These are phyloP conservation scores for Tetragnatha montana DNA, from an alignment of 2,888 invertebrate species.

Conservation along the genomic window DNA sequence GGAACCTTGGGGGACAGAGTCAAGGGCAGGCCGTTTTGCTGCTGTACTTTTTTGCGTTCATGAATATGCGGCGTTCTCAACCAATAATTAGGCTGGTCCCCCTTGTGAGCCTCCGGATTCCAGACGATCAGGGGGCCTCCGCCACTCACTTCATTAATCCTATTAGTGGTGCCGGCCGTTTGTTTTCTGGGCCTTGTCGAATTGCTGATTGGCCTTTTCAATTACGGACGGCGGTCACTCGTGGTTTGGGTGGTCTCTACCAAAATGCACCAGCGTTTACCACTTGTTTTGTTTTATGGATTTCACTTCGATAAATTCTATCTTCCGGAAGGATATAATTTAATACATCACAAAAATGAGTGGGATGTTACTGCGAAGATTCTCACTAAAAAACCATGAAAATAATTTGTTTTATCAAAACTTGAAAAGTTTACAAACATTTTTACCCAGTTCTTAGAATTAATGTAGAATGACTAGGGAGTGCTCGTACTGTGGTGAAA, in stretches of 20 bases:
- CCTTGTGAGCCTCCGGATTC: slow-evolving; percentile 11
- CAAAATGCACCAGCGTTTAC: no score
- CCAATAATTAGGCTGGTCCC: slow-evolving; percentile 59
- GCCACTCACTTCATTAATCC: slow-evolving; percentile 21
- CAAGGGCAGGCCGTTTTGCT: slow-evolving; percentile 52
- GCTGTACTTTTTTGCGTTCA: slow-evolving; percentile 36
- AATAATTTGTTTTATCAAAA: no score
- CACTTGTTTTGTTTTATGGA: no score
- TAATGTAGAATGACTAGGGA: no score
- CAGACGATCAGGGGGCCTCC: slow-evolving; percentile 13
- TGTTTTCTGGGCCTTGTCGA: background rate
- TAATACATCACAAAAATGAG: no score
- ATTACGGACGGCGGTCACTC: background rate
- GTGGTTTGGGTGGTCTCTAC: slow-evolving; percentile 4
- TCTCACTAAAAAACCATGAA: no score
- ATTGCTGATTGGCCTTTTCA: background rate
- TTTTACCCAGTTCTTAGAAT: no score
- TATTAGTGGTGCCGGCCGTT: background rate
- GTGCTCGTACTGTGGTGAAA: no score
- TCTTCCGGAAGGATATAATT: no score
- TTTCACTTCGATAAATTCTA: no score
- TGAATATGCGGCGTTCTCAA: slow-evolving; percentile 65
- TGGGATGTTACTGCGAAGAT: no score
- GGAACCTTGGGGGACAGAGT: slow-evolving; percentile 56
- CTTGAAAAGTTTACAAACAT: no score